Evolutionary conservation across 2,888 invertebrate genomes (phyloP), one percentile per base, ranked within the genome.

Genomic region (Flexamia atlantica): DNA sequence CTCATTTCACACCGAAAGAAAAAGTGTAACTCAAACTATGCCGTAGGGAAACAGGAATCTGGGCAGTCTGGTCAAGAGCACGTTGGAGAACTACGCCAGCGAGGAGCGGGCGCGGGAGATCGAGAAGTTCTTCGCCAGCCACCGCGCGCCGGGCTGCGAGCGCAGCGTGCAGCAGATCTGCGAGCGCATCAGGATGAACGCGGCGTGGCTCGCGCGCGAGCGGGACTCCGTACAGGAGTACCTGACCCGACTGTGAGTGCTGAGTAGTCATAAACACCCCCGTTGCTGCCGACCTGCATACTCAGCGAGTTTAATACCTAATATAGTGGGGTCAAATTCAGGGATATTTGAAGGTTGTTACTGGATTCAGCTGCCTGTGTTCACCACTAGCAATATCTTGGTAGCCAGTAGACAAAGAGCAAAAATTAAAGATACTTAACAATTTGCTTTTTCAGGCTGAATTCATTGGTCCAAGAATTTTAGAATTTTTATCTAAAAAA

Each of bases 141-240:
- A 97, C 90, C 93, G 93, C 85, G 94, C 95, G 74, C 95, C 96
- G 0, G 96, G 96, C 83, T 95, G 97, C 0, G 97, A 98, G 90
- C 93, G 98, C 88, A 95, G 96, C 32, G 95, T 98, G 81, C 96
- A 97, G 88, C 98, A 98, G 90, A 94, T 96, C 79, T 92, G 97
- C 32, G 99, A 99, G 91, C 97, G 96, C 42, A 97, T 98, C 88
- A 94, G 95, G 86, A 93, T 98, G 86, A 98, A 98, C 91, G 94
- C 95, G 1, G 94, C 94, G 72, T 98, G 98, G 97, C 92, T 98
- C 89, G 91, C 93, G 10, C 93, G 97, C 85, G 98, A 98, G 91
- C 91, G 93, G 68, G 93, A 93, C 20, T 28, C 70, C 23, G 23
- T 76, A 9, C 74, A 76, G 28, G 74, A 42, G 9, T 76, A 46